phyloP scores from a whole-genome alignment of 37 sponge, comb jelly and placozoan species.

The Haliclona indistincta region DNA sequence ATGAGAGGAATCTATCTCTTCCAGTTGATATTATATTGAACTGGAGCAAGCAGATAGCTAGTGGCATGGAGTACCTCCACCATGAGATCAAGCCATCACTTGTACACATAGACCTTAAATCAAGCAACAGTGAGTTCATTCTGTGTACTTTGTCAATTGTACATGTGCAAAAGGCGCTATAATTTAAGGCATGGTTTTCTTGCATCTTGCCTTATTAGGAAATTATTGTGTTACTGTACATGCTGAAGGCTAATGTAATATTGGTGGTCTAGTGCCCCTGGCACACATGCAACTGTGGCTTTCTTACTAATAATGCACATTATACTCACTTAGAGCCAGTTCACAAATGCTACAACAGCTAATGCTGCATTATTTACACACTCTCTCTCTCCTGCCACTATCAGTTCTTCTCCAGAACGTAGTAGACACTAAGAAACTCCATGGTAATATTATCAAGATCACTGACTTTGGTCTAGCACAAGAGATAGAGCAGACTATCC shows the following conservation, averaged over 20 bases:
- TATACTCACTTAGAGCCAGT: too few relatives aligned
- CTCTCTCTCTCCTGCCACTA: neutral
- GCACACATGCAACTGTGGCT: too few relatives aligned
- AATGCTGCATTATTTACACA: too few relatives aligned
- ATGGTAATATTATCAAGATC: slow-evolving; percentile 76
- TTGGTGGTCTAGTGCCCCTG: too few relatives aligned
- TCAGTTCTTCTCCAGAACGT: slow-evolving; percentile 69
- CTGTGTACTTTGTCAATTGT: neutral
- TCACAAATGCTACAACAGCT: too few relatives aligned
- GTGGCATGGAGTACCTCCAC: slow-evolving; percentile 89
- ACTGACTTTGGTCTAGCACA: slow-evolving; percentile 95
- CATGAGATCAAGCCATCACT: slow-evolving; percentile 59
- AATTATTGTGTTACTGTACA: too few relatives aligned
- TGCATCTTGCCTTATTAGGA: too few relatives aligned
- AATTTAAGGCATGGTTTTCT: too few relatives aligned
- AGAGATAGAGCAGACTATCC: slow-evolving; percentile 85
- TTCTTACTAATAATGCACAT: too few relatives aligned
- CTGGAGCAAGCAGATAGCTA: slow-evolving; percentile 86
- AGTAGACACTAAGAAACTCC: slow-evolving; percentile 39
- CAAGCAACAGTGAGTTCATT: slow-evolving; percentile 89
- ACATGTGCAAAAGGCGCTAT: too few relatives aligned
- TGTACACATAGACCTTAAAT: slow-evolving; percentile 93
- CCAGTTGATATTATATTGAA: slow-evolving; percentile 69
- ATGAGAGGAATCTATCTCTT: slow-evolving; percentile 49
- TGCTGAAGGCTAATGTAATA: too few relatives aligned